Evolutionary conservation across 2,113 vertebrate species (phyloP), one percentile per base, ranked within the genome.

Genomic region (Perccottus glenii): DNA sequence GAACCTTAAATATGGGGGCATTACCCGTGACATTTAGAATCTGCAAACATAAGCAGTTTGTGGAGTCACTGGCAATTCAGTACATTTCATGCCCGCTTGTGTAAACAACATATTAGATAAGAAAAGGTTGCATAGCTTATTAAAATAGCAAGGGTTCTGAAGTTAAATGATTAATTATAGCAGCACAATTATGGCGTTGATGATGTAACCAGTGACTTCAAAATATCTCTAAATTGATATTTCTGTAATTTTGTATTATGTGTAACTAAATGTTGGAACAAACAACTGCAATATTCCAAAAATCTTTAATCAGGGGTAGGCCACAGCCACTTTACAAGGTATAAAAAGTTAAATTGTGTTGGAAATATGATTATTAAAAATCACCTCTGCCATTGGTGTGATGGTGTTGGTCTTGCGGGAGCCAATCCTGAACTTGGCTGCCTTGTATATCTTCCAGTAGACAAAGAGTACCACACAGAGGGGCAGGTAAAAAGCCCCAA

Each of bases 381-480:
- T 88, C 9, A 91, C 92, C 79, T 94, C 94, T 1, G 94, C 91
- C 76, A 94, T 78, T 0, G 98, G 97, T 0, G 92, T 96, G 89
- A 98, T 94, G 70, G 95, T 95, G 79, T 96, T 98, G 73, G 76
- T 93, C 88, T 96, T 96, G 47, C 89, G 90, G 50, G 94, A 93
- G 1, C 95, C 96, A 2, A 96, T 93, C 12, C 95, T 94, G 74
- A 98, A 93, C 85, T 93, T 96, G 76, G 96, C 96, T 0, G 96
- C 96, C 87, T 94, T 97, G 93, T 98, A 99, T 88, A 99, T 96
- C 91, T 95, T 96, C 95, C 97, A 99, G 78, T 99, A 98, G n/a
- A 98, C 98, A 45, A 99, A 99, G 0, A 99, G 94, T 69, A 99
- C 96, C 61, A 98, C 96, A 0, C 95, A 95, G 9, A 98, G 96